Base-by-base conservation (phyloP, 2,113 vertebrate species). In the Notarius quadriscutis region DNA sequence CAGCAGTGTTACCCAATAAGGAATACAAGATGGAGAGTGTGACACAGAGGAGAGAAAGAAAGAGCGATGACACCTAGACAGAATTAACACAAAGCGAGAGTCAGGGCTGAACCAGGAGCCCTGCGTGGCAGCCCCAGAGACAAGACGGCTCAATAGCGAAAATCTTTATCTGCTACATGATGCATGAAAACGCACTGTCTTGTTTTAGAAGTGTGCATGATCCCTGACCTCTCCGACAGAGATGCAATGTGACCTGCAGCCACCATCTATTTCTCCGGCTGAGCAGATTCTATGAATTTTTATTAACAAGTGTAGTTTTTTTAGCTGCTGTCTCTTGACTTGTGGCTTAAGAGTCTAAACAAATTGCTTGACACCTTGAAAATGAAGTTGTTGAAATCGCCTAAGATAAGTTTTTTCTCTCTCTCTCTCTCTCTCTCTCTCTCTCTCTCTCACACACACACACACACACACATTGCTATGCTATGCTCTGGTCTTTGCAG, bases 201-300 rank as follows among this genome's bases (percentile, higher is more conserved):
- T 92, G 95, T 95, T 97, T 96, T 94, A 96, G 96, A 97, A 96
- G 96, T 95, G 96, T 95, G 41, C 89, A 81, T 94, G 93, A 96
- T 97, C 97, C 93, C 90, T 93, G 96, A 97, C 97, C 97, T 95
- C 91, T 89, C 88, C 85, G 94, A 94, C 97, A 95, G 95, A 94
- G 95, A 97, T 95, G 94, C 97, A 97, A 96, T 97, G 97, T 98
- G 97, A 98, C 97, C 98, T 94, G 96, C 96, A 95, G 94, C 96
- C 96, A 95, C 97, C 97, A 97, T 97, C 95, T 92, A 97, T 97
- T 97, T 96, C 96, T 96, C 95, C 96, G 94, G 95, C 95, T 95
- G 93, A 96, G 96, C 95, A 97, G 97, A 98, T 97, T 97, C 97
- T 95, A 99, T 99, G 98, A 97, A 99, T 99, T 99, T 99, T 98